phyloP scores from a whole-genome alignment of 2,113 vertebrate species.

The Misgurnus anguillicaudatus region DNA sequence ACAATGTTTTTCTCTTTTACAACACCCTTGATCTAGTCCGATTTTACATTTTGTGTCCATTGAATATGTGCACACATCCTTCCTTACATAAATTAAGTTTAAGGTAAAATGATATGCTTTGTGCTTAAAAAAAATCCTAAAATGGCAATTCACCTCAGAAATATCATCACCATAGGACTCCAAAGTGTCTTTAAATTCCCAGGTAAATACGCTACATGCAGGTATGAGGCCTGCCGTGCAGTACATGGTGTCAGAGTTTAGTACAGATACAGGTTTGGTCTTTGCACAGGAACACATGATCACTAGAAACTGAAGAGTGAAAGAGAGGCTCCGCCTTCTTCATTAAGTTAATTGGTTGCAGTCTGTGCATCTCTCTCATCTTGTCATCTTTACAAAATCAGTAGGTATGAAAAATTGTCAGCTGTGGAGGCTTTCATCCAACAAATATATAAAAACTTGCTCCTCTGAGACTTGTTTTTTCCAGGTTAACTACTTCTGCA shows the following conservation, averaged over 20 bases:
- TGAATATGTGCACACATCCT: too few species aligned
- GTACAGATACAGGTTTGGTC: neutral
- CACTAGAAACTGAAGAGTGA: conserved; percentile 2
- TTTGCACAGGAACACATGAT: conserved; percentile 8
- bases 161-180: conserved; percentile 16
- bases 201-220: conserved; percentile 53
- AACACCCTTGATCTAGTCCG: neutral
- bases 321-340: conserved; percentile 48
- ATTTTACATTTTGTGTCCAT: neutral
- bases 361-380: conserved; percentile 21
- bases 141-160: conserved; percentile 48
- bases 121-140: neutral
- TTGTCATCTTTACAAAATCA: neutral
- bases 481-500: too few species aligned
- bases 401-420: neutral
- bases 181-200: conserved; percentile 52
- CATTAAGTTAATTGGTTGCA: conserved; percentile 59
- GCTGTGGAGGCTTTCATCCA: neutral
- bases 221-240: conserved; percentile 55
- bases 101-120: neutral
- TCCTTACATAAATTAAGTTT: neutral
- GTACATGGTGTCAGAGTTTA: conserved; percentile 49
- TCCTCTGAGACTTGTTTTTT: neutral
- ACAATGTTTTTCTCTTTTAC: conserved; percentile 4
- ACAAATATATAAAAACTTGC: neutral